Base-by-base conservation (phyloP, 2,888 invertebrate species). In the Melanchra persicariae region DNA sequence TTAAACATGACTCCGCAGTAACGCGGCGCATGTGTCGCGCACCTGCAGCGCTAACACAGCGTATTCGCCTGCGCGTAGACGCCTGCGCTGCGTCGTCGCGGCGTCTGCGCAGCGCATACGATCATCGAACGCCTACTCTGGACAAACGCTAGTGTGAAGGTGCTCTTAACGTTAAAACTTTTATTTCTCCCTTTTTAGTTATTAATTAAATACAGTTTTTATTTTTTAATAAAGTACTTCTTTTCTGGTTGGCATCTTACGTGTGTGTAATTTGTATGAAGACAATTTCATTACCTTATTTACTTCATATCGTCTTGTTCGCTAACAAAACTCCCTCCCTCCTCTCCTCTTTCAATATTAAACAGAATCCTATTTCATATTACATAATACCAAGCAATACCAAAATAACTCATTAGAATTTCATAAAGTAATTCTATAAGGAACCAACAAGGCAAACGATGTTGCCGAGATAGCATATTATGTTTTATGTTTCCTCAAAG, bases 341-440 rank as follows among this genome's bases (percentile, higher is more conserved):
- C 40, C 52, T 22, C 26, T n/a, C n/a, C 9, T 45, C 17, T 59
- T 59, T 68, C 19, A 54, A 63, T 63, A 77, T 63, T 40, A 54
- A 59, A 77, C 51, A 30, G 12, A 78, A 73, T 60, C 55, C 26
- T 45, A 49, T 60, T 47, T 65, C 43, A 43, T 70, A 80, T 78
- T 61, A 64, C 54, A 22, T 34, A 74, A 77, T 63, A 76, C 52
- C 51, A 80, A 78, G 51, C 58, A 54, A 51, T 70, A 68, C 24
- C 55, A 47, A 71, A 71, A 71, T 69, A 69, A 70, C 57, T 66
- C 73, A 73, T 68, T 73, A 72, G 26, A 74, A 69, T 70, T 79
- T 65, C 72, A 57, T 76, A 79, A 76, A 77, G 72, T 67, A 70
- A 73, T 77, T 76, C 60, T 77, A 81, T 76, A 64, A 63, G 59